Conservation (phyloP, 2,113 vertebrate genomes). For the Rhea americana region DNA sequence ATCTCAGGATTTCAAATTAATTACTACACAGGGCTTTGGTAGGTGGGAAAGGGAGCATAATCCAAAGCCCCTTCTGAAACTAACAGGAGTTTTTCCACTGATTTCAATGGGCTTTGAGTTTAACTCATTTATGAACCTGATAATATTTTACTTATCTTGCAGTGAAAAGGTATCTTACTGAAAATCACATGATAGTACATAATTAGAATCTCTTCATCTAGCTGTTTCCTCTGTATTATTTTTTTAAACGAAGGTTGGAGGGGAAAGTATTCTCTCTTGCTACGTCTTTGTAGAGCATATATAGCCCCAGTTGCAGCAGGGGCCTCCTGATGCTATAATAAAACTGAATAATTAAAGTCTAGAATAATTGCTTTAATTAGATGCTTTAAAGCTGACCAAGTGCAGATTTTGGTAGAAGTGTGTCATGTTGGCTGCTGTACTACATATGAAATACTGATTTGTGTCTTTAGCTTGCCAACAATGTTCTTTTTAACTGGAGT, state of each 20-base stretch:
- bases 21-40: background rate
- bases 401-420: background rate
- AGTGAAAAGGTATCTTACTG: background rate
- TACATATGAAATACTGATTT: background rate
- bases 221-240: background rate
- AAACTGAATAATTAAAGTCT: conserved; percentile 37
- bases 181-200: background rate
- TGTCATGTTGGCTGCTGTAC: background rate
- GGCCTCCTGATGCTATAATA: background rate
- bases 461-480: background rate
- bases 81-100: background rate
- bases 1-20: conserved; percentile 1
- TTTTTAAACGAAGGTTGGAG: background rate
- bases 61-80: background rate
- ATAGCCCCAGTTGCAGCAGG: background rate
- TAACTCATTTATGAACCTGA: background rate
- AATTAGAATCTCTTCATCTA: background rate
- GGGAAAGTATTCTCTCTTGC: background rate
- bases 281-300: background rate
- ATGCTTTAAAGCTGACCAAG: conserved; percentile 20
- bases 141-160: background rate
- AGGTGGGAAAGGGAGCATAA: background rate
- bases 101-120: background rate
- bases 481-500: background rate
- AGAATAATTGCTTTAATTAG: conserved; percentile 44